Evolutionary conservation across 2,888 invertebrate species (phyloP), one percentile per base, ranked within the genome.

Genomic region (Microplitis manilae): DNA sequence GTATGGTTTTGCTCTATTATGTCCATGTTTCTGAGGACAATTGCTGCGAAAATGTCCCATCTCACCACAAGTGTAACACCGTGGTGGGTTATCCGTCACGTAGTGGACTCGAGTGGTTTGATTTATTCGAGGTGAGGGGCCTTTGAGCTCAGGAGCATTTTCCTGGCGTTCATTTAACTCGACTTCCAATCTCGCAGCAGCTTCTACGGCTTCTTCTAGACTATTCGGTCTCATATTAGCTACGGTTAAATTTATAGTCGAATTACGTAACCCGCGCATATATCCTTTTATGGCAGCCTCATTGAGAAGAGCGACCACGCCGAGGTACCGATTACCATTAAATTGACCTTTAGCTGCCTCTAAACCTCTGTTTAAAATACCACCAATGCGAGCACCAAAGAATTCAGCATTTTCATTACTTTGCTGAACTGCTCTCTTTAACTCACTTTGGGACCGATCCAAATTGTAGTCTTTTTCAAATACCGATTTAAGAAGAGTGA

Each of bases 301-400:
- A 15, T 40, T 38, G 6, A 73, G 7, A 0, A 73, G 13, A 2
- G 6, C 13, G 5, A 2, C 20, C 0, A 73, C 64, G 1, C 40
- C 73, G 6, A 15, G 50, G 4, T 50, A 50, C 9, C 20, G 2
- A 4, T 60, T 15, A 15, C 40, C 38, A 15, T 20, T 41, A 13
- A 17, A 73, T 5, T 41, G n/a, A 0, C 20, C 41, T 8, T 39
- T 73, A 13, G 50, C 50, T 0, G 73, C 73, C 20, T 64, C 64
- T 2, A 65, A 15, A 2, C 40, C 73, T 6, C 41, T 39, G 20
- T 17, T 17, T 2, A 73, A 13, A 65, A 73, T 73, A 39, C 40
- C 41, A 13, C 41, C 39, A 6, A 73, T 64, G 8, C 73, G 38
- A 9, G 65, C 62, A 15, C 73, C 73, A 41, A 38, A 73, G 7